Evolutionary conservation across 1,140 invertebrate genomes (phyloP).

Genomic region (Listronotus bonariensis): DNA sequence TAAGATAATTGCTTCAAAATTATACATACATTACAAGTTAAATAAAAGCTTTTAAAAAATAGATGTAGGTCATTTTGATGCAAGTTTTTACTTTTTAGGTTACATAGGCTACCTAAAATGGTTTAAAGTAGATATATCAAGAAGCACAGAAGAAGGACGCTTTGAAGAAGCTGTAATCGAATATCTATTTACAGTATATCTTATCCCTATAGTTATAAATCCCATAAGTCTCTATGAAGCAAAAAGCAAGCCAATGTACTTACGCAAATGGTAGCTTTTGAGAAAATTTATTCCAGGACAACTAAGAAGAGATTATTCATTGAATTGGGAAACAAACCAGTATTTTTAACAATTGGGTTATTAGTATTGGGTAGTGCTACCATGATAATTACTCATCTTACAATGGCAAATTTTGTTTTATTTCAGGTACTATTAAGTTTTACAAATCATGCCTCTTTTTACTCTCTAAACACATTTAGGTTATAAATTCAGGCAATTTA

Average conservation of each 20-base stretch:
- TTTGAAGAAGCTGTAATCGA: slow-evolving; percentile 73
- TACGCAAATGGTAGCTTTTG: slow-evolving; percentile 65
- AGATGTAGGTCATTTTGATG: too few species aligned
- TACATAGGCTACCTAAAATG: slow-evolving; percentile 65
- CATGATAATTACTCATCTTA: slow-evolving; percentile 66
- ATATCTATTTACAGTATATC: slow-evolving; percentile 69
- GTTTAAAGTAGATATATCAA: slow-evolving; percentile 63
- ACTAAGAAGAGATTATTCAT: slow-evolving; percentile 43
- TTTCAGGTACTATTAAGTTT: slow-evolving; percentile 57
- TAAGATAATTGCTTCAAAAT: too few species aligned
- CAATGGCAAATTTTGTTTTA: slow-evolving; percentile 67
- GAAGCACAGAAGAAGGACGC: slow-evolving; percentile 63
- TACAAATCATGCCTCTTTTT: too few species aligned
- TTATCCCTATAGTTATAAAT: slow-evolving; percentile 64
- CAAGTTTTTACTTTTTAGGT: slow-evolving; percentile 33
- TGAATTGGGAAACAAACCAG: slow-evolving; percentile 47
- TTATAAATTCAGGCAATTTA: too few species aligned
- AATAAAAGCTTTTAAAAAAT: too few species aligned
- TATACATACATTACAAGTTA: too few species aligned
- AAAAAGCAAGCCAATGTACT: slow-evolving; percentile 63
- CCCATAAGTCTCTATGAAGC: slow-evolving; percentile 68
- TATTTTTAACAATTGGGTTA: slow-evolving; percentile 52
- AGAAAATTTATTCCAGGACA: slow-evolving; percentile 48
- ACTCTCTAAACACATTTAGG: too few species aligned
- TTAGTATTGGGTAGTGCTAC: slow-evolving; percentile 64